phyloP scores from a whole-genome alignment of 2,113 vertebrate genomes.

The Astatotilapia flaviijosephi region DNA sequence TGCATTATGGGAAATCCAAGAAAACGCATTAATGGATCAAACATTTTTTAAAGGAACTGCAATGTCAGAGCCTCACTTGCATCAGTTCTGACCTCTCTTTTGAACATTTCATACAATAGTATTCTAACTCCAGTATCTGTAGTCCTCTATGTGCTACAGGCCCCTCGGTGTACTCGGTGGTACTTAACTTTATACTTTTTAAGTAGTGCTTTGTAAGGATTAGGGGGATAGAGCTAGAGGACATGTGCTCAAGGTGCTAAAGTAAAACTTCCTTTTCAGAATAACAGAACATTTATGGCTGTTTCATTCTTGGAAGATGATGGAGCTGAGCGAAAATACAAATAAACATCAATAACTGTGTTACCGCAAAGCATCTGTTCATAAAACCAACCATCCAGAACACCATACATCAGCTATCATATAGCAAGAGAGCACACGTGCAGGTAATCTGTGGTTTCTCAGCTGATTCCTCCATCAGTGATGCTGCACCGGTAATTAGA shows the following conservation, averaged over 20 bases:
- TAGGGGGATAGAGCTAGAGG: background rate
- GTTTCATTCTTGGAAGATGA: background rate
- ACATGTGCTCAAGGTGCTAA: background rate
- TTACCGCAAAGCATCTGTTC: background rate
- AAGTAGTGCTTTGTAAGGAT: background rate
- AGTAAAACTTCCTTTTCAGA: background rate
- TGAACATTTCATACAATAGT: background rate
- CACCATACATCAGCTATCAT: background rate
- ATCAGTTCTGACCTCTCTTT: background rate
- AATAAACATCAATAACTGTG: background rate
- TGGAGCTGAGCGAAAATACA: background rate
- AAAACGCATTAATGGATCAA: background rate
- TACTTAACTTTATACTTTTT: background rate
- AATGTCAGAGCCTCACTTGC: background rate
- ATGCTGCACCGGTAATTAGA: background rate
- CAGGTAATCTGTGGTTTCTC: background rate
- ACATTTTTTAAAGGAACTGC: background rate
- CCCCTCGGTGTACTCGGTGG: background rate
- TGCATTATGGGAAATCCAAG: background rate
- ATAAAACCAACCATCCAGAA: background rate
- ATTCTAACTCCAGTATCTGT: background rate
- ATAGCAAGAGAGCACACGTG: background rate
- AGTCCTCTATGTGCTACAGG: background rate
- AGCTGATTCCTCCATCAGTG: background rate
- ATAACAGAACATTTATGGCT: background rate